phyloP scores from a whole-genome alignment of 1,140 invertebrate species.

The Cheumatopsyche charites region DNA sequence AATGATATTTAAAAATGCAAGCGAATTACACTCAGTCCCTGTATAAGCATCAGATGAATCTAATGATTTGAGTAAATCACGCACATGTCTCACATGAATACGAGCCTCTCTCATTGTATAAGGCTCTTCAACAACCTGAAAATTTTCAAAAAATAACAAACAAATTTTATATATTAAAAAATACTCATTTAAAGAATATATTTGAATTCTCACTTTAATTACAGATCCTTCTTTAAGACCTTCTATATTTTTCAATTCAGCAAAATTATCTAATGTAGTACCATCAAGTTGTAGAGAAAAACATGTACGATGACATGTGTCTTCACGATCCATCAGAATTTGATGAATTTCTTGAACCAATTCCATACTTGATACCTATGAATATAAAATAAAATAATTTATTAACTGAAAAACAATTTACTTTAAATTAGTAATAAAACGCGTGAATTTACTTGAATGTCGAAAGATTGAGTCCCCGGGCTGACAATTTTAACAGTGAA shows the following conservation, averaged over 20 bases:
- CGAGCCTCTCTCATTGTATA: constrained; percentile 97
- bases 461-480: constrained; percentile 87
- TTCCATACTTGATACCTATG: constrained; percentile 93
- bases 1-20: constrained; percentile 93
- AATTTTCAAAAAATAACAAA: constrained; percentile 22
- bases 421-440: constrained; percentile 33
- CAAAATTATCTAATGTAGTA: constrained; percentile 94
- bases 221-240: constrained; percentile 93
- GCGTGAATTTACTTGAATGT: constrained; percentile 77
- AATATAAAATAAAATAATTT: too few relatives aligned
- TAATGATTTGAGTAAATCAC: constrained; percentile 93
- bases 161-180: neutral
- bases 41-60: constrained; percentile 94
- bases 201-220: constrained; percentile 79
- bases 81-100: constrained; percentile 95
- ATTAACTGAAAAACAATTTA: constrained; percentile 29
- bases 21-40: constrained; percentile 93
- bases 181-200: neutral
- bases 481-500: constrained; percentile 92
- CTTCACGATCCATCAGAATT: constrained; percentile 95
- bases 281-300: constrained; percentile 96
- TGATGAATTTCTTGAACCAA: constrained; percentile 99
- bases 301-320: constrained; percentile 97
- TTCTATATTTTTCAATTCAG: constrained; percentile 95
- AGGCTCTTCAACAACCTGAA: constrained; percentile 85